Conservation (phyloP, 2,888 invertebrate genomes). For the Melieria crassipennis region DNA sequence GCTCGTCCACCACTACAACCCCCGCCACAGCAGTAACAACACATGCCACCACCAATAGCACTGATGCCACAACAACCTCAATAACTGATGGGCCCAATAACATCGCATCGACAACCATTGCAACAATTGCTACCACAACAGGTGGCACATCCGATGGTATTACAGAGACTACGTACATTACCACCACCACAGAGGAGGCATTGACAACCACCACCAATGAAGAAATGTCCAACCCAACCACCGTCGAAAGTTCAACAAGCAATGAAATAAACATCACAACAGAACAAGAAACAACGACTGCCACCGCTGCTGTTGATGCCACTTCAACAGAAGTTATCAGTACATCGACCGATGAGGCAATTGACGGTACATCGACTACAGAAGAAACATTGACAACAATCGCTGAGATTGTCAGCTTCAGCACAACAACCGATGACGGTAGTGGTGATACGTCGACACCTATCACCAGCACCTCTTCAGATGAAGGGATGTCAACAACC, state of each 20-base stretch:
- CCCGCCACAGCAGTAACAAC: not conserved
- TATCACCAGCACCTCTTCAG: not conserved
- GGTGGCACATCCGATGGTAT: not conserved
- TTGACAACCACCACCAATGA: not conserved
- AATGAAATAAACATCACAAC: conserved; percentile 2
- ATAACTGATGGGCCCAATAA: not conserved
- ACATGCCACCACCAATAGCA: not conserved
- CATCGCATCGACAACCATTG: not conserved
- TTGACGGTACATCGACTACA: not conserved
- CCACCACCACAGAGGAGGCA: not conserved
- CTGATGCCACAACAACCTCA: not conserved
- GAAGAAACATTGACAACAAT: not conserved
- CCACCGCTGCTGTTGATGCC: not conserved
- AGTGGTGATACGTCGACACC: too few species aligned
- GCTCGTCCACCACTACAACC: not conserved
- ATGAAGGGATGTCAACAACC: not conserved
- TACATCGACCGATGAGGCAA: not conserved
- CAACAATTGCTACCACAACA: not conserved
- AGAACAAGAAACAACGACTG: not conserved
- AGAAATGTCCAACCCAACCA: not conserved
- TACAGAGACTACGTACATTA: not conserved
- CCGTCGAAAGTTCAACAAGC: not conserved
- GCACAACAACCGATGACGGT: too few species aligned
- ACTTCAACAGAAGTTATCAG: not conserved
- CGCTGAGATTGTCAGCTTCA: too few species aligned